Evolutionary conservation across 2,113 vertebrate species (phyloP), one percentile per base, ranked within the genome.

Genomic region (Nesogale talazaci): DNA sequence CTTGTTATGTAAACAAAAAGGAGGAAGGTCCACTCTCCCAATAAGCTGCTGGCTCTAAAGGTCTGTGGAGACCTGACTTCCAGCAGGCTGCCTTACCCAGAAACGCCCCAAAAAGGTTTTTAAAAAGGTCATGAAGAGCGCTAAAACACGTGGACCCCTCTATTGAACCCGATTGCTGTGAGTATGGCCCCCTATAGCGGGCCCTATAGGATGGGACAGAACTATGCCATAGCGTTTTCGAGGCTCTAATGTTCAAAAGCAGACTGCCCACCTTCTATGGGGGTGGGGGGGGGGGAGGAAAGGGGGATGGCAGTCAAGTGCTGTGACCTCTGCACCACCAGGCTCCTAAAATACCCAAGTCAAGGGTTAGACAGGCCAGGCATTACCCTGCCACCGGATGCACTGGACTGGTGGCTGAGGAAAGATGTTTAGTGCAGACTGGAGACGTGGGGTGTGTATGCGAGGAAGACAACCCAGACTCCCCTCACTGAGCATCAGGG

Each of bases 1-100:
- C 63, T 79, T 74, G 86, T 87, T 74, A 15, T 83, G 88, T 86
- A 69, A 84, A 72, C 72, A 61, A 76, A 83, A 93, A 17, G 40
- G 84, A 61, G 40, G 84, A 61, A 76, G 81, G 19, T 22, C 75
- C 76, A 29, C 63, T 42, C 17, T 83, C 70, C 61, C 46, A 77
- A 57, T 36, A 76, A 20, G 17, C 52, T 20, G 2, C 63, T 91
- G 38, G 76, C 56, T 61, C 46, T 59, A 46, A 83, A 85, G 83
- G 76, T 59, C 40, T 63, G 22, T 11, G 6, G 67, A 86, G 81
- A 75, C 74, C 14, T 27, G 31, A 29, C 59, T 22, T 12, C 2
- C 9, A 27, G 40, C 46, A 76, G 61, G 17, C 22, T 52, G 65
- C 46, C 63, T 59, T 23, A 34, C n/a, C 83, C n/a, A 70, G 69